phyloP scores from a whole-genome alignment of 2,888 invertebrate genomes.

The Deroplatys truncata region DNA sequence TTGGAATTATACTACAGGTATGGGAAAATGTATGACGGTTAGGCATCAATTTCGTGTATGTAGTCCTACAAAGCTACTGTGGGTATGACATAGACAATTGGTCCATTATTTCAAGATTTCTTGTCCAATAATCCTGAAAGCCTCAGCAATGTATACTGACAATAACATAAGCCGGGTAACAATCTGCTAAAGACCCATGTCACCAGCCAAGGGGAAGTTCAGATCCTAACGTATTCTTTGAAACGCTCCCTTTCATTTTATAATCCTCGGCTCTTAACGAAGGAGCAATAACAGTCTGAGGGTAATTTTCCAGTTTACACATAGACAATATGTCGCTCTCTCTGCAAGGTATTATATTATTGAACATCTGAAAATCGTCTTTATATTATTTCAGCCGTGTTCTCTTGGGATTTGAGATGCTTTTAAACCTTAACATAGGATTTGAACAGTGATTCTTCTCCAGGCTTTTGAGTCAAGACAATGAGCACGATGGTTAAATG shows the following conservation, averaged over 20 bases:
- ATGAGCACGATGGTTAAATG: conserved; percentile 2
- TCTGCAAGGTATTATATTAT: background rate
- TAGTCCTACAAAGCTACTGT: no score
- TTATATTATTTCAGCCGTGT: conserved; percentile 13
- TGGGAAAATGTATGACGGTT: no score
- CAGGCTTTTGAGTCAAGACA: conserved; percentile 9
- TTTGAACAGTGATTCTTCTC: conserved; percentile 15
- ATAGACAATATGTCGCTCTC: conserved; percentile 6
- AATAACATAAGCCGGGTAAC: no score
- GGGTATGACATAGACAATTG: no score
- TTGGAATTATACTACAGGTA: no score
- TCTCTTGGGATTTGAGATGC: conserved; percentile 3
- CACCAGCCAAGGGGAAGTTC: background rate
- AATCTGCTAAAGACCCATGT: no score
- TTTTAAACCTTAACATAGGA: conserved; percentile 15
- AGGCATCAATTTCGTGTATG: no score
- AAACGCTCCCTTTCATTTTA: background rate
- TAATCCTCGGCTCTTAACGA: background rate
- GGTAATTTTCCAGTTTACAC: conserved; percentile 4
- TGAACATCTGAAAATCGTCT: conserved; percentile 16
- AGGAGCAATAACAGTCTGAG: background rate
- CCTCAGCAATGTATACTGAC: no score
- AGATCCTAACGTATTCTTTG: background rate
- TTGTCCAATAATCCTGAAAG: no score
- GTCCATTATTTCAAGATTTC: no score